These are phyloP conservation scores for Philaenus spumarius DNA, from an alignment of 1,140 invertebrate genomes.

Conservation along the genomic window DNA sequence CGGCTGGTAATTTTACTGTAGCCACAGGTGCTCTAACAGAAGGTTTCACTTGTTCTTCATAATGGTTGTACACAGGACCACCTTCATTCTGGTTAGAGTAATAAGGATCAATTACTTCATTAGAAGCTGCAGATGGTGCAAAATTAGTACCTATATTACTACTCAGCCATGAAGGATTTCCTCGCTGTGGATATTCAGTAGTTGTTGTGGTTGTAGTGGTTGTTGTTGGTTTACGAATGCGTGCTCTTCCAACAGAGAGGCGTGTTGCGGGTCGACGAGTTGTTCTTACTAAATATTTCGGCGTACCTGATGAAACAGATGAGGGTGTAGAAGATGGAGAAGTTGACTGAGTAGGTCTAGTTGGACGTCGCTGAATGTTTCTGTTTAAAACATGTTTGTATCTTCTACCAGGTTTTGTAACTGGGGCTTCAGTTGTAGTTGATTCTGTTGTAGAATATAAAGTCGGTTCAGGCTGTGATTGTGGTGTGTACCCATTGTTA, in stretches of 20 bases:
- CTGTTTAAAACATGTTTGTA: conserved; percentile 18
- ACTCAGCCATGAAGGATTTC: background rate
- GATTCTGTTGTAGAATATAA: background rate
- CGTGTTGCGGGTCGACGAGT: conserved; percentile 15
- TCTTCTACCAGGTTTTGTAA: conserved; percentile 13
- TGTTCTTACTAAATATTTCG: conserved; percentile 23
- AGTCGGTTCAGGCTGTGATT: too few species aligned
- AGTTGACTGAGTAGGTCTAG: conserved; percentile 8
- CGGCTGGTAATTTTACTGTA: background rate
- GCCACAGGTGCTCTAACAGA: background rate
- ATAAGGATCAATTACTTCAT: conserved; percentile 19
- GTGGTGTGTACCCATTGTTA: background rate
- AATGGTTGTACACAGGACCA: background rate
- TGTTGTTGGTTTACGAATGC: conserved; percentile 25
- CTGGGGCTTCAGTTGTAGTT: conserved; percentile 12
- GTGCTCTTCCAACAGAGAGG: conserved; percentile 22
- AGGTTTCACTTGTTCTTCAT: background rate
- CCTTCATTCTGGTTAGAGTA: background rate
- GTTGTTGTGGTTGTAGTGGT: conserved; percentile 22
- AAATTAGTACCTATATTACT: conserved; percentile 13
- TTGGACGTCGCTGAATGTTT: conserved; percentile 13
- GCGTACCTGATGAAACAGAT: conserved; percentile 2
- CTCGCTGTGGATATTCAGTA: background rate
- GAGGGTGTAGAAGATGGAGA: conserved; percentile 6
- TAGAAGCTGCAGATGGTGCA: conserved; percentile 21